Evolutionary conservation across 2,888 invertebrate genomes (phyloP).

Genomic region (Clistopyga incitator): DNA sequence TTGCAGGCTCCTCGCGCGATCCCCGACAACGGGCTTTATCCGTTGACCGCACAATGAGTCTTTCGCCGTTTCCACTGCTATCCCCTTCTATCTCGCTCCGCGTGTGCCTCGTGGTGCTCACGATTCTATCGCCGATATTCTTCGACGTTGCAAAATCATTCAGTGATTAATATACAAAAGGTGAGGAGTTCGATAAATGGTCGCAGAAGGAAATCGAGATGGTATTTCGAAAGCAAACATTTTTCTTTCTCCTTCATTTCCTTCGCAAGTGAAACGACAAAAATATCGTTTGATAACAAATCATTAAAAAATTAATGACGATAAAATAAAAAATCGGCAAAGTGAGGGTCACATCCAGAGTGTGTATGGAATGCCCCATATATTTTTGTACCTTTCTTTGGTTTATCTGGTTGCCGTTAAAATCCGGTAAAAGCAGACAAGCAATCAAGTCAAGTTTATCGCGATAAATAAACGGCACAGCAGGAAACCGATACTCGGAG

Average conservation of each 20-base stretch:
- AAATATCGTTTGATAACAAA: background rate
- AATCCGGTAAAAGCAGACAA: conserved; percentile 1
- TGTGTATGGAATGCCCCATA: no score
- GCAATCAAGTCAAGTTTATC: conserved; percentile 48
- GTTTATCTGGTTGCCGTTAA: conserved; percentile 6
- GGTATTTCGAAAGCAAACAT: background rate
- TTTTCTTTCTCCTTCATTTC: no score
- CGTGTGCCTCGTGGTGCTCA: conserved; percentile 1
- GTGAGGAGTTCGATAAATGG: conserved; percentile 1
- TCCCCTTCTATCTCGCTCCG: conserved; percentile 6
- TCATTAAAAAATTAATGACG: background rate
- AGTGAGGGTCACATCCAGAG: no score
- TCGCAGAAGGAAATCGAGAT: background rate
- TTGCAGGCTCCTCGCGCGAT: conserved; percentile 29
- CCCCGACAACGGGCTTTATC: conserved; percentile 48
- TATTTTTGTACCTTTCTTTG: background rate
- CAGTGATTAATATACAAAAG: conserved; percentile 31
- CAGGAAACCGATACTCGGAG: conserved; percentile 53
- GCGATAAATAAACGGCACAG: conserved; percentile 45
- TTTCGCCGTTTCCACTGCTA: conserved; percentile 23
- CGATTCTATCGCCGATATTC: conserved; percentile 15
- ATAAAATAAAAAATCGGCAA: background rate
- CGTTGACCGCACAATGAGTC: conserved; percentile 56
- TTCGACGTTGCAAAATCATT: conserved; percentile 37
- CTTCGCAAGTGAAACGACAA: no score